These are phyloP conservation scores for Peribatodes rhomboidaria DNA, from an alignment of 2,888 invertebrate genomes.

Conservation along the genomic window DNA sequence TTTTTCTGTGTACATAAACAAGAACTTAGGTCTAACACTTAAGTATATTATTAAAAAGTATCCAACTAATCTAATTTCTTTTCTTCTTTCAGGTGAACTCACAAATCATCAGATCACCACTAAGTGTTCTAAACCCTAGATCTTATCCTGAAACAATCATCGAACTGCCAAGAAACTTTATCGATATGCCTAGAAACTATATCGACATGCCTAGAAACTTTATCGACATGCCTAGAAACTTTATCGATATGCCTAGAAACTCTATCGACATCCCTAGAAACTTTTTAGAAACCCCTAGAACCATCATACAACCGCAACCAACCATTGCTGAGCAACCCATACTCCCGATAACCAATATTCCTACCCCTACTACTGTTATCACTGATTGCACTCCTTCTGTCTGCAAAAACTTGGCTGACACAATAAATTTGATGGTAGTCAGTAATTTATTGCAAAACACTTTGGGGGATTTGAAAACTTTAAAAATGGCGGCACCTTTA, in stretches of 20 bases:
- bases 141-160: slow-evolving; percentile 21
- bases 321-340: slow-evolving; percentile 4
- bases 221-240: slow-evolving; percentile 18
- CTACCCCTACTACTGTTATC: slow-evolving; percentile 63
- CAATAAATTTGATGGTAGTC: slow-evolving; percentile 73
- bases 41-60: too few relatives aligned
- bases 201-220: slow-evolving; percentile 30
- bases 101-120: slow-evolving; percentile 56
- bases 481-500: slow-evolving; percentile 62
- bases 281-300: slow-evolving; percentile 15
- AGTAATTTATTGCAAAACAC: slow-evolving; percentile 67
- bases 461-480: slow-evolving; percentile 56
- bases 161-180: slow-evolving; percentile 23
- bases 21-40: too few relatives aligned
- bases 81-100: slow-evolving; percentile 56
- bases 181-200: slow-evolving; percentile 22
- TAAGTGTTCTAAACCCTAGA: slow-evolving; percentile 21
- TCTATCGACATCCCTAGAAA: slow-evolving; percentile 19
- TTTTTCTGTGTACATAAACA: too few relatives aligned
- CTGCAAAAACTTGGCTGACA: slow-evolving; percentile 72
- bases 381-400: slow-evolving; percentile 72
- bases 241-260: slow-evolving; percentile 17
- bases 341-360: slow-evolving; percentile 41
- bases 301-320: slow-evolving; percentile 11
- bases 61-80: background rate